Evolutionary conservation across 2,888 invertebrate genomes (phyloP).

Genomic region (Parnassius orleans): DNA sequence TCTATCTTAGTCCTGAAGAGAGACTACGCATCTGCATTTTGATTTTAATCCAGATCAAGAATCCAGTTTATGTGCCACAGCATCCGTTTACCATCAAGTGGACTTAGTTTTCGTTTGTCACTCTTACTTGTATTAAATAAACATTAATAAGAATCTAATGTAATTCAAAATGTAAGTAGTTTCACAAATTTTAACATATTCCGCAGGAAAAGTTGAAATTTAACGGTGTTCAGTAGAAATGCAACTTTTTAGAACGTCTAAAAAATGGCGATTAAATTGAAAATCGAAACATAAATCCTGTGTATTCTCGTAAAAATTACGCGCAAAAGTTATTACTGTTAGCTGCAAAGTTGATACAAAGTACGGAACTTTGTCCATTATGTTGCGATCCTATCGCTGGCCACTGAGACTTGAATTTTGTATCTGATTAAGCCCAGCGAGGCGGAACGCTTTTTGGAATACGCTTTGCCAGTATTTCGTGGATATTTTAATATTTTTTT

Average conservation of each 20-base stretch:
- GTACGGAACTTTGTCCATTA: conserved; percentile 47
- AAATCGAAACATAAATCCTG: conserved; percentile 30
- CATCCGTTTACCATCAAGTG: too few relatives aligned
- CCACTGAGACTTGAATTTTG: conserved; percentile 40
- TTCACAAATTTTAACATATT: too few relatives aligned
- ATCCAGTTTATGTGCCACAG: too few relatives aligned
- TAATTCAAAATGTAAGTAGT: too few relatives aligned
- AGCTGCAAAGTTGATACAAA: conserved; percentile 37
- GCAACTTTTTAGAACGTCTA: not conserved
- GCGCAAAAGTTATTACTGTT: conserved; percentile 40
- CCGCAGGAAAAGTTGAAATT: not conserved
- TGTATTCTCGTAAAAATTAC: conserved; percentile 34
- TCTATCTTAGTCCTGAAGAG: too few relatives aligned
- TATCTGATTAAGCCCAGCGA: conserved; percentile 40
- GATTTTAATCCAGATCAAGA: too few relatives aligned
- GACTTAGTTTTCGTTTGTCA: too few relatives aligned
- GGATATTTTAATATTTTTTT: not conserved
- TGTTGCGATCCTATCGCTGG: conserved; percentile 41
- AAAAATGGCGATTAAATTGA: conserved; percentile 3
- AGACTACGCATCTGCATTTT: too few relatives aligned
- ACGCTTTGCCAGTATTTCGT: conserved; percentile 16
- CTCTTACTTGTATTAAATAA: too few relatives aligned
- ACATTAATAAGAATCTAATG: too few relatives aligned
- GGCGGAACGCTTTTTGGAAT: conserved; percentile 24
- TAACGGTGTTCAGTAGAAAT: not conserved